Evolutionary conservation across 2,113 vertebrate species (phyloP), one percentile per base, ranked within the genome.

Genomic region (Podarcis cretensis): DNA sequence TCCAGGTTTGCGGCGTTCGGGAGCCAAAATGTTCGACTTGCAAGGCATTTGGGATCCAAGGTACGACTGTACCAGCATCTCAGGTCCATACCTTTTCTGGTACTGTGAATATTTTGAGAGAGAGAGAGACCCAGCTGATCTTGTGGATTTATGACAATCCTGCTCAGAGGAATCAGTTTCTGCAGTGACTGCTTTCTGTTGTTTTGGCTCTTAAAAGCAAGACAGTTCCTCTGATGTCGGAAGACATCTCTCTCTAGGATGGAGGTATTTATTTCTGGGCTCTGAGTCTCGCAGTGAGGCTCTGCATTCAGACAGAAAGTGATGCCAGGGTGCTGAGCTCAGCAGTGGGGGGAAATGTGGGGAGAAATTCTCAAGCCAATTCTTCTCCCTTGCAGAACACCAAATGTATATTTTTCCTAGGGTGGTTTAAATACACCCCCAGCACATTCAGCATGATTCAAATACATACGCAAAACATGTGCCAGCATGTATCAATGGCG

Each of bases 191-290:
- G 35, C 83, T 84, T 63, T 77, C 80, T 10, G 13, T 84, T 8
- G 57, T 16, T 63, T 68, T 87, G 20, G 20, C 30, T 48, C 8
- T 16, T 37, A 76, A 30, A 30, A 81, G 65, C 4, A 84, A 87
- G 18, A 76, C 82, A 10, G 79, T 84, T 74, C 69, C 66, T 57
- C 76, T 92, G 85, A 40, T 13, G 35, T 81, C 85, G 9, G 78
- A 43, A 84, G 69, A 35, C 35, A 35, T 89, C 32, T 81, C 8
- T 71, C 66, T 74, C 35, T 87, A 86, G 73, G 88, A 89, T 48
- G 48, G 40, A 35, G 85, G 76, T 12, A 30, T 89, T 35, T 92
- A 89, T 83, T 89, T 25, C 73, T 89, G 90, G 40, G 80, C 87
- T 69, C 75, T 89, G 80, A 81, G 75, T 16, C 8, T 57, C 89